These are phyloP conservation scores for Sphaerophoria rueppellii DNA, from an alignment of 2,888 invertebrate genomes.

Conservation along the genomic window DNA sequence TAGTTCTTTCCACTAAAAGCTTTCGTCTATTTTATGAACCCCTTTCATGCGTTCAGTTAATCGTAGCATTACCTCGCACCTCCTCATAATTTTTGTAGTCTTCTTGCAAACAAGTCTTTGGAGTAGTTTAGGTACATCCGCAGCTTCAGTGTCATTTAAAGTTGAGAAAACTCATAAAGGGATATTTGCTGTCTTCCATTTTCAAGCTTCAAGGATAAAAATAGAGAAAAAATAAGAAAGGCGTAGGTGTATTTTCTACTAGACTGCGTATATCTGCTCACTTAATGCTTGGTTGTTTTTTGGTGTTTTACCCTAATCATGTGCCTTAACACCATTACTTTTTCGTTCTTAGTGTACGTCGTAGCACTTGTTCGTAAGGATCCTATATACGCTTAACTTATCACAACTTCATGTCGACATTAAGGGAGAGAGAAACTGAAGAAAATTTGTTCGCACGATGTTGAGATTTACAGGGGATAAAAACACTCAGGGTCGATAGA, in stretches of 20 bases:
- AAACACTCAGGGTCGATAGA: neutral
- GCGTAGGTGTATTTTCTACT: conserved; percentile 48
- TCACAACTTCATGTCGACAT: neutral
- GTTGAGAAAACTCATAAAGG: conserved; percentile 15
- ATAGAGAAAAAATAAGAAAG: conserved; percentile 11
- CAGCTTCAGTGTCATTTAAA: neutral
- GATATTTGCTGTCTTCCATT: neutral
- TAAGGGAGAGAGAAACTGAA: neutral
- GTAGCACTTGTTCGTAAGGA: too few relatives aligned
- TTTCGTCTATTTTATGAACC: conserved; percentile 8
- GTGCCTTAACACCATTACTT: conserved; percentile 12
- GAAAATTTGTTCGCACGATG: conserved; percentile 1
- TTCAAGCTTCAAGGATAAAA: neutral
- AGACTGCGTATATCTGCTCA: conserved; percentile 38
- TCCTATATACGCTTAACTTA: neutral
- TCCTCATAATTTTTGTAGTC: neutral
- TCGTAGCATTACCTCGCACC: conserved; percentile 52
- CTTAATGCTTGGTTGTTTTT: conserved; percentile 40
- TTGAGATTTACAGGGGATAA: neutral
- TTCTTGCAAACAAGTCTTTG: neutral
- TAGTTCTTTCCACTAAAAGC: neutral
- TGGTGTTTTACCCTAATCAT: conserved; percentile 46
- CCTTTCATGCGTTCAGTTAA: conserved; percentile 39
- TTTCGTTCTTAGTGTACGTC: too few relatives aligned
- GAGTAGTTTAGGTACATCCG: conserved; percentile 12